A percentile compares a stretch with the other conserved stretches of the same genome.
Evolutionary conservation across 2,113 vertebrate species (phyloP).

Genomic region (Taurulus bubalis): DNA sequence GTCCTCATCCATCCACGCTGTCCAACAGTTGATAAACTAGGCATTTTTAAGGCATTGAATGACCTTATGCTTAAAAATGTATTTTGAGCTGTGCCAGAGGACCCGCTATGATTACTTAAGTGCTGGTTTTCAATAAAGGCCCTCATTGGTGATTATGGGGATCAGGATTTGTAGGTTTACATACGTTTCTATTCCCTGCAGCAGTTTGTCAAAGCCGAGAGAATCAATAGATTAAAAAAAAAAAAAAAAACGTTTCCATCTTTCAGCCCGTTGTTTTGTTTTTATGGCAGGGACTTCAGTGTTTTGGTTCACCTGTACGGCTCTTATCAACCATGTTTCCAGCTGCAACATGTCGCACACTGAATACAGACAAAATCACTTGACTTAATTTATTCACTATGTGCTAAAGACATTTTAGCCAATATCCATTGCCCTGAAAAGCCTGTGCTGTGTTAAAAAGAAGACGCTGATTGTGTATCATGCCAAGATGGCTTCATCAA

Average conservation of each 20-base stretch:
- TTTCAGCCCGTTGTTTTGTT: not conserved
- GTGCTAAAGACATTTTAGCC: slow-evolving; percentile 3
- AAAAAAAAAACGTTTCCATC: not conserved
- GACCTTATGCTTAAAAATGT: not conserved
- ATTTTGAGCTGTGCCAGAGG: not conserved
- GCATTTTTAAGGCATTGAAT: not conserved
- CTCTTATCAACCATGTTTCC: too few species aligned
- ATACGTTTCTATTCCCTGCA: not conserved
- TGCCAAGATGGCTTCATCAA: slow-evolving; percentile 49
- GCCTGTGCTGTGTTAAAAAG: slow-evolving; percentile 2
- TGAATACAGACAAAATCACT: not conserved
- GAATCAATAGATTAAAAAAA: too few species aligned
- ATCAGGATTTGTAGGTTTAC: not conserved
- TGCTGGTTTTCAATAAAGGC: not conserved
- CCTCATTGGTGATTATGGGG: not conserved
- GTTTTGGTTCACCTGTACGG: not conserved
- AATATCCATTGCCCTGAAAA: not conserved
- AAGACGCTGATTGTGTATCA: slow-evolving; percentile 20
- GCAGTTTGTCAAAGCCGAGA: not conserved
- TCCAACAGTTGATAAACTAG: not conserved
- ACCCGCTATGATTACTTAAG: not conserved
- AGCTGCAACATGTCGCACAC: not conserved
- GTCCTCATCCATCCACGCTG: not conserved
- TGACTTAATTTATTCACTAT: not conserved
- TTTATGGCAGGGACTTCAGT: not conserved